Conservation (phyloP, 2,888 invertebrate genomes). For the Ferdinandea cuprea region DNA sequence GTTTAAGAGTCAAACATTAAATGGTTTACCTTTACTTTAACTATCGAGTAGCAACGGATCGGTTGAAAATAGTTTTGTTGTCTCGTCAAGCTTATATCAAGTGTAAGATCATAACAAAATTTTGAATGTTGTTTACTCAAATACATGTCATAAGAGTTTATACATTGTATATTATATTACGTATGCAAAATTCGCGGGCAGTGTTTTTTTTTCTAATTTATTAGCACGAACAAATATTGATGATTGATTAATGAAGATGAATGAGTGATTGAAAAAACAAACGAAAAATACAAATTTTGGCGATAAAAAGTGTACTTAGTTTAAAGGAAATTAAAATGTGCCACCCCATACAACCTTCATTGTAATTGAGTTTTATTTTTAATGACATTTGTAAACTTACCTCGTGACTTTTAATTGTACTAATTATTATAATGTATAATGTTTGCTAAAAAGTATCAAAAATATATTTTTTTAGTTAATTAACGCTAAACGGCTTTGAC, state of each 20-base stretch:
- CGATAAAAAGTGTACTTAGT: conserved; percentile 3
- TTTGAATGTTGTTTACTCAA: conserved; percentile 21
- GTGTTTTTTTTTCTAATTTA: conserved; percentile 7
- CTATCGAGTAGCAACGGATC: neutral
- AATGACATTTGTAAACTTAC: neutral
- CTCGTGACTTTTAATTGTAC: neutral
- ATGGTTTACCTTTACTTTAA: neutral
- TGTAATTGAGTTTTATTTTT: neutral
- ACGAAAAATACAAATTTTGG: neutral
- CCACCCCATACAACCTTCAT: neutral
- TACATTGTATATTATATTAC: neutral
- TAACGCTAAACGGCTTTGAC: conserved; percentile 6
- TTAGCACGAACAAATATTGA: neutral
- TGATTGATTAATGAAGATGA: neutral
- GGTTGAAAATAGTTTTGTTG: conserved; percentile 5
- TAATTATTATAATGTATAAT: neutral
- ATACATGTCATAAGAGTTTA: neutral
- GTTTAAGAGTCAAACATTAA: neutral
- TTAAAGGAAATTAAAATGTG: neutral
- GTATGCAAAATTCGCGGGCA: neutral
- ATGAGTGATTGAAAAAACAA: conserved; percentile 1
- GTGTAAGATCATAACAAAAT: conserved; percentile 4
- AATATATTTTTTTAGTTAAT: conserved; percentile 3
- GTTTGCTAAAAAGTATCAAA: neutral
- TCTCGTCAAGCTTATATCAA: neutral